These are phyloP conservation scores for Megatriorchis doriae DNA, from an alignment of 2,113 vertebrate genomes.

Conservation along the genomic window DNA sequence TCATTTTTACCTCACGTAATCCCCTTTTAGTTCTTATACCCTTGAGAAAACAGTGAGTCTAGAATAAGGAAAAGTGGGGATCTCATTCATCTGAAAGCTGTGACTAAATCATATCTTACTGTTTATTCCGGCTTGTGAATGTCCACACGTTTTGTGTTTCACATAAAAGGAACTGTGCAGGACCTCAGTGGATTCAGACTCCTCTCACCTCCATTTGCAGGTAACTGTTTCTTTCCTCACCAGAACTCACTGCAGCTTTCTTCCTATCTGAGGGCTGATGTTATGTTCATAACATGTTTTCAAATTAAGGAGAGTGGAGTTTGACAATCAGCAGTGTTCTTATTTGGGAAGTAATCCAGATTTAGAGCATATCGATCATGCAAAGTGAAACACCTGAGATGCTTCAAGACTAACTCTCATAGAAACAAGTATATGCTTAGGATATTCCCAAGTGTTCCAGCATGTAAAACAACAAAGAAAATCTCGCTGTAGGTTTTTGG, in stretches of 20 bases:
- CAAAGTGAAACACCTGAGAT: not conserved
- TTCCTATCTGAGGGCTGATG: not conserved
- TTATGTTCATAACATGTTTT: constrained; percentile 34
- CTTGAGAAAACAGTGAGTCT: not conserved
- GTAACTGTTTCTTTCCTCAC: not conserved
- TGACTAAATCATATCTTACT: constrained; percentile 14
- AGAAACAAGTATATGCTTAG: constrained; percentile 15
- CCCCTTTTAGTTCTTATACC: not conserved
- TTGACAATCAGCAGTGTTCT: constrained; percentile 39
- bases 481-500: not conserved
- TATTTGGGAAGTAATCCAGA: constrained; percentile 62
- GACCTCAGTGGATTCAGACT: constrained; percentile 11
- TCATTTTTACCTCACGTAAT: not conserved
- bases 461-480: constrained; percentile 23
- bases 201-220: constrained; percentile 29
- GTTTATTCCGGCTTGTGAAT: constrained; percentile 24
- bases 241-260: constrained; percentile 1
- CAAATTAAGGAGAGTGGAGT: constrained; percentile 40
- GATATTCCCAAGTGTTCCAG: not conserved
- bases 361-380: constrained; percentile 9
- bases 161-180: not conserved
- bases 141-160: not conserved
- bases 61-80: not conserved
- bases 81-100: not conserved
- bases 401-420: not conserved